Evolutionary conservation across 2,797 vertebrate species (phyloP).

Genomic region (Gambelia wislizenii): DNA sequence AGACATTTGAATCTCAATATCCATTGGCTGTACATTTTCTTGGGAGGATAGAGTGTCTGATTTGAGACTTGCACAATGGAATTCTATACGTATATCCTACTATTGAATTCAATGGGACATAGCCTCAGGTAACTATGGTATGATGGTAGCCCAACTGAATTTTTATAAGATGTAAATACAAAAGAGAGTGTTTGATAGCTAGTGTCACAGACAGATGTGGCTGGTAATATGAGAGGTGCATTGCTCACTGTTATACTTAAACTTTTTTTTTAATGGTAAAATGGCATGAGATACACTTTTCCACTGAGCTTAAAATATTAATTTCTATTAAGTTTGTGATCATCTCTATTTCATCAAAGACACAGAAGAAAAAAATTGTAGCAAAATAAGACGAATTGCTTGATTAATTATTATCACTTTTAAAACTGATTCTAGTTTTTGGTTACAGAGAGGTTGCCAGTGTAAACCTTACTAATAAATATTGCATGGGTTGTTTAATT

Average conservation of each 20-base stretch:
- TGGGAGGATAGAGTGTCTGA: not conserved
- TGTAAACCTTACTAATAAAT: constrained; percentile 4
- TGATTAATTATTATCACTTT: not conserved
- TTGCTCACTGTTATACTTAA: not conserved
- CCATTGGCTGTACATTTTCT: not conserved
- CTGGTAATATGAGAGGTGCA: not conserved
- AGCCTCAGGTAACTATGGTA: not conserved
- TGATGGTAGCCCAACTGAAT: not conserved
- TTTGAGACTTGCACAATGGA: not conserved
- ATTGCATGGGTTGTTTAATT: constrained; percentile 9
- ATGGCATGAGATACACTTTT: not conserved
- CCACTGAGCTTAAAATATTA: not conserved
- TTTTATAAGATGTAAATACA: not conserved
- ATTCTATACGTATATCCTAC: not conserved
- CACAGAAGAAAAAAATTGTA: not conserved
- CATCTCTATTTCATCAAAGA: not conserved
- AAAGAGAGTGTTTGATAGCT: not conserved
- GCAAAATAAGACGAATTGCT: not conserved
- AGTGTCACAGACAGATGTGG: not conserved
- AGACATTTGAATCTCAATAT: not conserved
- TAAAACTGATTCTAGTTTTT: not conserved
- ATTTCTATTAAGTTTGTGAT: not conserved
- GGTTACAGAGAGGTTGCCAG: not conserved
- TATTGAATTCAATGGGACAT: too few species aligned
- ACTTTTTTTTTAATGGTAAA: too few species aligned